A percentile compares a stretch with the other conserved stretches of the same genome.
Evolutionary conservation across 2,113 vertebrate species (phyloP).

Genomic region (Pollimyrus isidori): DNA sequence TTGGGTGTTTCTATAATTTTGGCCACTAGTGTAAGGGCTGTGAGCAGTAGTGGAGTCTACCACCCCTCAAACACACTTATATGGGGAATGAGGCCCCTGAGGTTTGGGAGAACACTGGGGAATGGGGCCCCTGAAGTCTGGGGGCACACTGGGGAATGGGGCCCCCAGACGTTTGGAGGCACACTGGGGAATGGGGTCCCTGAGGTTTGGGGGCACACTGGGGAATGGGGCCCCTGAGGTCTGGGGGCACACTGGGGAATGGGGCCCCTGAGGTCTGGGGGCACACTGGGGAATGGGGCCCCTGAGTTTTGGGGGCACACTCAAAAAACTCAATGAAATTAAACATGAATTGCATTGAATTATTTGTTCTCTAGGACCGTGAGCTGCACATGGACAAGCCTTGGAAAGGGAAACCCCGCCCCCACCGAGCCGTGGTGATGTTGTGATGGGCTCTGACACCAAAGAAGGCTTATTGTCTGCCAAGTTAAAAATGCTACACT

Average conservation of each 20-base stretch:
- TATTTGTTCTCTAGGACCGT: conserved; percentile 25
- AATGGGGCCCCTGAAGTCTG: background rate
- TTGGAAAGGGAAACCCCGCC: conserved; percentile 22
- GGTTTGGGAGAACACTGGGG: too few species aligned
- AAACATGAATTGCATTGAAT: conserved; percentile 32
- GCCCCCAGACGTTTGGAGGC: background rate
- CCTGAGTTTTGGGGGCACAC: too few species aligned
- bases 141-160: background rate
- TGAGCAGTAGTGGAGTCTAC: background rate
- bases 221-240: too few species aligned
- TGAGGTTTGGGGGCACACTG: too few species aligned
- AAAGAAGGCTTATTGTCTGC: background rate
- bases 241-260: too few species aligned
- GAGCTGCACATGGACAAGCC: conserved; percentile 11
- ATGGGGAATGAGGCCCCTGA: background rate
- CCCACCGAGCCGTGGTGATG: background rate
- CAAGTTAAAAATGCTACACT: background rate
- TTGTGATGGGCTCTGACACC: background rate
- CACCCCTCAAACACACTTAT: background rate
- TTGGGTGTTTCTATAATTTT: too few species aligned
- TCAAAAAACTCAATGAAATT: conserved; percentile 4
- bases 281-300: too few species aligned
- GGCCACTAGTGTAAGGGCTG: too few species aligned
- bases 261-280: too few species aligned
- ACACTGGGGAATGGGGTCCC: too few species aligned